phyloP scores from a whole-genome alignment of 2,113 vertebrate species.

The Scortum barcoo region DNA sequence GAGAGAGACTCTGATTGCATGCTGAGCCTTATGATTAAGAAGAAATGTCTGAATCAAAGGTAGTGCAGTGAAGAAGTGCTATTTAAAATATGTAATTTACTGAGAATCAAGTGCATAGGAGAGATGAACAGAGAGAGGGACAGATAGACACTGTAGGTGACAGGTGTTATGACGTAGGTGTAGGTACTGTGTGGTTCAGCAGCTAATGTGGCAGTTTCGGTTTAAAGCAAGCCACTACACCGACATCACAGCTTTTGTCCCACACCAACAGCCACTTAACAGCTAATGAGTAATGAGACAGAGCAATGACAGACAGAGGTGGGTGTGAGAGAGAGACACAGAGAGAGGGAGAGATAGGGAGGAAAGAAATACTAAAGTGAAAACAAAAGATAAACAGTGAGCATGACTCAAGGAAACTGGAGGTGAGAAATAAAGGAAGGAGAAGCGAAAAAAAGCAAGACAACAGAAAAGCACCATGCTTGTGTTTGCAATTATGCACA shows the following conservation, averaged over 20 bases:
- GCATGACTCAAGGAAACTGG: slow-evolving; percentile 18
- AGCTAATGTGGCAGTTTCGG: slow-evolving; percentile 7
- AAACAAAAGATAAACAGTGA: slow-evolving; percentile 11
- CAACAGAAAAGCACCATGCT: not conserved
- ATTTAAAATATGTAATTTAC: not conserved
- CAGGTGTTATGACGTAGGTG: slow-evolving; percentile 13
- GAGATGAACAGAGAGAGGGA: not conserved
- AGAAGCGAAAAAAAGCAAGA: not conserved
- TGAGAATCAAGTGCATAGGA: not conserved
- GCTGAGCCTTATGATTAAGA: not conserved
- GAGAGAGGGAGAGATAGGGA: not conserved
- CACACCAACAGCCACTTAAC: slow-evolving; percentile 37
- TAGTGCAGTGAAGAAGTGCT: not conserved
- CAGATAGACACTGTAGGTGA: slow-evolving; percentile 3
- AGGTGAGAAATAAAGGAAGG: slow-evolving; percentile 1
- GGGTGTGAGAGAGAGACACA: not conserved
- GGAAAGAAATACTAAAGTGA: slow-evolving; percentile 2
- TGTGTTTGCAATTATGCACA: slow-evolving; percentile 42
- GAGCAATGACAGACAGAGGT: slow-evolving; percentile 39
- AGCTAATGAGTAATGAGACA: slow-evolving; percentile 37
- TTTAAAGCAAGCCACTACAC: slow-evolving; percentile 27
- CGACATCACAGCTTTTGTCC: slow-evolving; percentile 33
- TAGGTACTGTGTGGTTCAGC: slow-evolving; percentile 17
- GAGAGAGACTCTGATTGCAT: not conserved
- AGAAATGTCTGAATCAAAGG: not conserved